Conservation (phyloP, 2,888 invertebrate species). For the Polydrusus cervinus region DNA sequence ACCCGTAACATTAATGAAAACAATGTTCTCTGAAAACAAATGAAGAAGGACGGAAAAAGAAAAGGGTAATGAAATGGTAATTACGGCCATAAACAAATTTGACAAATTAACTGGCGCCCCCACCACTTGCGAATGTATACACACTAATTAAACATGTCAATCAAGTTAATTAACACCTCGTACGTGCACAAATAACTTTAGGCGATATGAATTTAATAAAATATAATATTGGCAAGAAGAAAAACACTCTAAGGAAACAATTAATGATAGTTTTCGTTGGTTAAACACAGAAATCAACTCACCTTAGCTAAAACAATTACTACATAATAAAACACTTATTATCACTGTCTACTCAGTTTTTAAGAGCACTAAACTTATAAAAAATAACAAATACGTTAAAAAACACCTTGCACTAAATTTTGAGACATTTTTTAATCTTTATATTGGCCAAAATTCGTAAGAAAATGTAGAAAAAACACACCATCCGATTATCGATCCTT, state of each 20-base stretch:
- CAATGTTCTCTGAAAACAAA: constrained; percentile 24
- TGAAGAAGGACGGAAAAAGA: constrained; percentile 39
- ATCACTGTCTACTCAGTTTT: constrained; percentile 32
- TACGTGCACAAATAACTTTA: constrained; percentile 16
- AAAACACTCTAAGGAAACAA: constrained; percentile 1
- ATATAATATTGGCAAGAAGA: constrained; percentile 3
- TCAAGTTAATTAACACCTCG: constrained; percentile 62
- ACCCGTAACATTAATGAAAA: constrained; percentile 44
- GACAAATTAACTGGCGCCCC: constrained; percentile 66
- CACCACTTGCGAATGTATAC: constrained; percentile 64
- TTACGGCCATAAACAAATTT: constrained; percentile 61
- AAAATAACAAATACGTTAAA: constrained; percentile 14
- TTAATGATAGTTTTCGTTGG: constrained; percentile 31
- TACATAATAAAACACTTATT: constrained; percentile 61
- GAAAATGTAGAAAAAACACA: constrained; percentile 63
- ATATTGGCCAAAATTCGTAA: constrained; percentile 36
- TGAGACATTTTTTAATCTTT: constrained; percentile 26
- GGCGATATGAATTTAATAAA: constrained; percentile 6
- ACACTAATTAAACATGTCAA: constrained; percentile 68
- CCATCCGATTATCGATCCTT: constrained; percentile 66
- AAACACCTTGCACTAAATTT: constrained; percentile 38
- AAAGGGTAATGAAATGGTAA: constrained; percentile 56
- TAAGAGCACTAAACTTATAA: constrained; percentile 16
- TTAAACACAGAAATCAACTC: constrained; percentile 58
- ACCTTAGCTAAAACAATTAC: constrained; percentile 64